Evolutionary conservation across 2,888 invertebrate species (phyloP), one percentile per base, ranked within the genome.

Genomic region (Cryptophagus acutangulus): DNA sequence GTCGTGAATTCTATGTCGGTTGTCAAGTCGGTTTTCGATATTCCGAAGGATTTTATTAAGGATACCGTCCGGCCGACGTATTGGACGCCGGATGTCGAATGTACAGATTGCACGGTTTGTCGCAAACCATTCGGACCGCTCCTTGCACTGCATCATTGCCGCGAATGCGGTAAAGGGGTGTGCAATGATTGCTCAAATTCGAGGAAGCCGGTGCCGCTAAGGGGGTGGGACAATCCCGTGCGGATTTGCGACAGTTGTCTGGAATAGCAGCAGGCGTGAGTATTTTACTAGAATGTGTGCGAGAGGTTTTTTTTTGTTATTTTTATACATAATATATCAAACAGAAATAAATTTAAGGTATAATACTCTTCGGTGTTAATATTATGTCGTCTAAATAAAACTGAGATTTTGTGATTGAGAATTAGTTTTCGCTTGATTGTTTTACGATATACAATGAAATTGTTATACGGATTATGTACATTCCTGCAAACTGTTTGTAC

Each of bases 81-180:
- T 65, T 89, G 89, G 89, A 77, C 81, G 18, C 84, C 87, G 1
- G 88, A 89, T 64, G 74, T 74, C 3, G 79, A 84, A 55, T 78
- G 85, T 36, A 73, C 71, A 13, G 66, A 69, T 38, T 89, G 89
- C 62, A 71, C 69, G 45, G 76, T 82, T 8, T 89, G 89, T 62
- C 67, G 75, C 16, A 62, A 67, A 17, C 65, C 67, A 15, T 87
- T 88, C 62, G 74, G 74, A 3, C 62, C 67, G 1, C 67, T 69
- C 13, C 68, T 71, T 42, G 55, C 69, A 12, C 70, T 75, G 18
- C 85, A 84, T 65, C 84, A 85, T 67, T 84, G 84, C 56, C 72
- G 84, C 17, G 75, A 77, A 33, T 86, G 86, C 63, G 86, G 86
- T 0, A 74, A 78, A 51, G 83, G 82, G 2, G 80, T 85, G 1